These are phyloP conservation scores for Collichthys lucidus DNA, from an alignment of 2,113 vertebrate species.

Conservation along the genomic window DNA sequence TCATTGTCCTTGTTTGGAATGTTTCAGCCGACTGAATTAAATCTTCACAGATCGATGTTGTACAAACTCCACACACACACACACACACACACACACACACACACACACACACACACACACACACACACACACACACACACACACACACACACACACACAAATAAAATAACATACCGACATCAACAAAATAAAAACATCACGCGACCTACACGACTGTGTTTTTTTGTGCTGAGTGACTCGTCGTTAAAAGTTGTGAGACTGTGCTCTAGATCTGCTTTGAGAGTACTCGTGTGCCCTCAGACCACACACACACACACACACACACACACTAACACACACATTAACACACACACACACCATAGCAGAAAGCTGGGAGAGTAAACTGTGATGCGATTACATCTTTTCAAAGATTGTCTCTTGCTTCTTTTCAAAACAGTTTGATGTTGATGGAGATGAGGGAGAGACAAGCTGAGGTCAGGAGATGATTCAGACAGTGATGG, in stretches of 20 bases:
- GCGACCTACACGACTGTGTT: constrained; percentile 48
- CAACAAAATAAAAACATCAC: constrained; percentile 40
- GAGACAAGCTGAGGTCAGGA: constrained; percentile 42
- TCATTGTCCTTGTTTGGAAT: constrained; percentile 76
- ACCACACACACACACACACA: constrained; percentile 46
- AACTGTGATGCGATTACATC: constrained; percentile 79
- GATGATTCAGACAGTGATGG: neutral
- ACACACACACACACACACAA: constrained; percentile 62
- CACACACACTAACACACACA: constrained; percentile 37
- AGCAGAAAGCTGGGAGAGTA: constrained; percentile 76
- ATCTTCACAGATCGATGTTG: constrained; percentile 70
- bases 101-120: constrained; percentile 66
- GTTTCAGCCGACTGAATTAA: constrained; percentile 73
- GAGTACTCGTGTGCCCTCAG: constrained; percentile 70
- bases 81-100: constrained; percentile 67
- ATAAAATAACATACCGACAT: constrained; percentile 55
- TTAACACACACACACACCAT: constrained; percentile 44
- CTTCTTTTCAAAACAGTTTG: constrained; percentile 76
- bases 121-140: too few species aligned
- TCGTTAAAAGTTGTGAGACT: constrained; percentile 71
- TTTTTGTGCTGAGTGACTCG: constrained; percentile 81
- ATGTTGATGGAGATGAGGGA: constrained; percentile 31
- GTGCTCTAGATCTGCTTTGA: constrained; percentile 79
- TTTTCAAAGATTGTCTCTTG: constrained; percentile 86
- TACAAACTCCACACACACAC: constrained; percentile 77